Percentiles rank a stretch among this genome's conserved stretches.
Conservation (phyloP, 53 echinoderm and acorn worm species). For the Arbacia lixula region DNA sequence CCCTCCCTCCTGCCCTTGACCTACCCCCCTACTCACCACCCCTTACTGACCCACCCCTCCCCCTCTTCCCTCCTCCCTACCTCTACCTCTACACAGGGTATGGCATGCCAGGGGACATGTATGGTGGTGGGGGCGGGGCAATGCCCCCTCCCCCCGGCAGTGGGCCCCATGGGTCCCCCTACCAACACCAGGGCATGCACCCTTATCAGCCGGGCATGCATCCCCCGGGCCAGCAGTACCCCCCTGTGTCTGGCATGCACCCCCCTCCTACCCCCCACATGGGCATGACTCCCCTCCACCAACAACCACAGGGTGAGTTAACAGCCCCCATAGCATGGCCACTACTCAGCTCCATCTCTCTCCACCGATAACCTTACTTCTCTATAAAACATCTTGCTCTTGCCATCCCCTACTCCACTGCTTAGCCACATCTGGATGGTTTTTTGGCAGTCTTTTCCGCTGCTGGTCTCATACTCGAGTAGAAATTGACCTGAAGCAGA, state of each 20-base stretch:
- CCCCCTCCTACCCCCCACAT: constrained; percentile 56
- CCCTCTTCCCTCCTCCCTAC: not conserved
- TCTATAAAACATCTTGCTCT: too few relatives aligned
- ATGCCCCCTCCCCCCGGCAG: constrained; percentile 59
- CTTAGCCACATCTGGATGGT: too few relatives aligned
- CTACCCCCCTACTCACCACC: not conserved
- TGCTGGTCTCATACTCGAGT: too few relatives aligned
- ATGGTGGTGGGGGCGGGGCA: constrained; percentile 43
- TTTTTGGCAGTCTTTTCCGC: too few relatives aligned
- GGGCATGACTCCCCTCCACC: constrained; percentile 58
- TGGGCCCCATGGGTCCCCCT: constrained; percentile 64
- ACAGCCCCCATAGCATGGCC: constrained; percentile 3
- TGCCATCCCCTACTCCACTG: too few relatives aligned
- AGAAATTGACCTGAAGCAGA: too few relatives aligned
- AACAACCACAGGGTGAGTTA: constrained; percentile 54
- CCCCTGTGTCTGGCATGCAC: constrained; percentile 44
- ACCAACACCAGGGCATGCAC: constrained; percentile 62
- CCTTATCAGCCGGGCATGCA: constrained; percentile 50
- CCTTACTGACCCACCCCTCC: too few relatives aligned
- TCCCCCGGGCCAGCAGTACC: constrained; percentile 54
- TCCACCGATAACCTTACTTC: too few relatives aligned
- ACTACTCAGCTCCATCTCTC: too few relatives aligned
- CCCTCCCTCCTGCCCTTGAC: not conserved
- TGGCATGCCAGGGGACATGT: constrained; percentile 45
- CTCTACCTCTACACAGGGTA: constrained; percentile 5